Evolutionary conservation across 2,113 vertebrate species (phyloP).

Genomic region (Nannobrachium achirus): DNA sequence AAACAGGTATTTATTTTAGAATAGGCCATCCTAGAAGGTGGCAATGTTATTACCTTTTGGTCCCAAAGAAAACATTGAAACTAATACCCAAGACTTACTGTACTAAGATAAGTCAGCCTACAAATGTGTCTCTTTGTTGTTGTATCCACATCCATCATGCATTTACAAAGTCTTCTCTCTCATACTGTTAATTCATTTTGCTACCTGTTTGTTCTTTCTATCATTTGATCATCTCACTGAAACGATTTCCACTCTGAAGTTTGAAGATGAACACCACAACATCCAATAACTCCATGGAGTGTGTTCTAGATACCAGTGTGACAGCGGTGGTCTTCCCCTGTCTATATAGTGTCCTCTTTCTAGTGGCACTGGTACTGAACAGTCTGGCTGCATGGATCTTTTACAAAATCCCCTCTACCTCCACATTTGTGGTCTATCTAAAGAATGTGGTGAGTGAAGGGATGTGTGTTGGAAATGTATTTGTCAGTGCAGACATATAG

Average conservation of each 20-base stretch:
- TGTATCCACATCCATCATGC: no score
- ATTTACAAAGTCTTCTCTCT: no score
- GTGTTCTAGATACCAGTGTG: constrained; percentile 69
- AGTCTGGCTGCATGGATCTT: constrained; percentile 87
- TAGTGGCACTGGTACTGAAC: constrained; percentile 83
- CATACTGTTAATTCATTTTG: no score
- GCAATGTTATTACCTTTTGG: no score
- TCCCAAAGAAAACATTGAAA: no score
- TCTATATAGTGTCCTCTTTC: constrained; percentile 83
- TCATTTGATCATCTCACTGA: background rate
- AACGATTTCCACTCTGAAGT: background rate
- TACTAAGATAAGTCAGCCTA: no score
- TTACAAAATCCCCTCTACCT: constrained; percentile 83
- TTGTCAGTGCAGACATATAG: background rate
- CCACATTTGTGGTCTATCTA: constrained; percentile 82
- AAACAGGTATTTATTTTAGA: no score
- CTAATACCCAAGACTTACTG: no score
- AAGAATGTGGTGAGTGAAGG: constrained; percentile 77
- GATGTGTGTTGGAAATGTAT: background rate
- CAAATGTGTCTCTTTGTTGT: no score
- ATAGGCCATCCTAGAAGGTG: no score
- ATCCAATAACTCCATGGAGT: constrained; percentile 69
- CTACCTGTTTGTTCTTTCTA: background rate
- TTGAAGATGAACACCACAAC: constrained; percentile 74
- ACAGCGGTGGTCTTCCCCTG: constrained; percentile 75